A percentile compares a stretch with the other conserved stretches of the same genome.
phyloP scores from a whole-genome alignment of 2,797 vertebrate genomes.

The Artibeus jamaicensis region DNA sequence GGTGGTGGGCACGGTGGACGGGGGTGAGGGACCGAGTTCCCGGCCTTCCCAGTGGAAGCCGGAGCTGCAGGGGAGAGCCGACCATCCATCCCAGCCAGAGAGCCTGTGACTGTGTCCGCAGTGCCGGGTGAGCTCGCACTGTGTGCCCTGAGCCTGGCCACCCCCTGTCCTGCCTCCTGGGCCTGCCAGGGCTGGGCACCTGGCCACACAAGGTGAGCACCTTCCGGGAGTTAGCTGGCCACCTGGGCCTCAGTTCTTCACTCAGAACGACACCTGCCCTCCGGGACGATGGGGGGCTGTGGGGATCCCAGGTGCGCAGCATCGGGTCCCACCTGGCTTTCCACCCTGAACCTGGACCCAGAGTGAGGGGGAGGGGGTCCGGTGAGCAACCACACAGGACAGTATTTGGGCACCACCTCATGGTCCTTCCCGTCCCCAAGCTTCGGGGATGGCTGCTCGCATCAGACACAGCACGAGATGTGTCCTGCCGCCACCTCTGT shows the following conservation, averaged over 20 bases:
- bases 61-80: no score
- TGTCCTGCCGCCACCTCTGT: not conserved
- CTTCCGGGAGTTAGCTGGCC: not conserved
- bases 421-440: fast-evolving
- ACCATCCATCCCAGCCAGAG: no score
- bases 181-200: not conserved
- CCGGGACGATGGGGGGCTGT: fast-evolving
- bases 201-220: fast-evolving
- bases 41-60: no score
- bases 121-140: no score
- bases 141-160: fast-evolving
- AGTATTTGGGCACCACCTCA: fast-evolving
- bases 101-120: fast-evolving
- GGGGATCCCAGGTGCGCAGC: fast-evolving
- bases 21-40: not conserved
- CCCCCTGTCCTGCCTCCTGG: not conserved
- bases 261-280: not conserved
- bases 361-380: fast-evolving
- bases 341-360: fast-evolving
- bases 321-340: not conserved
- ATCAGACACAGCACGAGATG: not conserved
- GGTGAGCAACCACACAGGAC: fast-evolving
- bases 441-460: no score
- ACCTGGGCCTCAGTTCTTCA: not conserved
- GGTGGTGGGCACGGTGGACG: not conserved